These are phyloP conservation scores for Druceiella hillmani DNA, from an alignment of 2,888 invertebrate species.

Conservation along the genomic window DNA sequence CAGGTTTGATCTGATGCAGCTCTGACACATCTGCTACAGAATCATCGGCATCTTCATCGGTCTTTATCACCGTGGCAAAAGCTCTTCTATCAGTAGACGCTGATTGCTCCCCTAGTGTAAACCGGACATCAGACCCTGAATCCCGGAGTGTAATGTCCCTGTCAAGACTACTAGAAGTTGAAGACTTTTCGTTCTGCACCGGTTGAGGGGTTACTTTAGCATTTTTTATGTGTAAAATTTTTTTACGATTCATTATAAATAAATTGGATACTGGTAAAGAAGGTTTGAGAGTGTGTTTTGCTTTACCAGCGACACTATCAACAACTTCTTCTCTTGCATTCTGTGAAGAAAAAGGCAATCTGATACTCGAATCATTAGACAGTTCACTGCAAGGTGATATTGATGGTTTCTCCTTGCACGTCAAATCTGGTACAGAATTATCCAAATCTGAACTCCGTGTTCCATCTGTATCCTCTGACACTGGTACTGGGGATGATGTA, in stretches of 20 bases:
- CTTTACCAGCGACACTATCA: too few species aligned
- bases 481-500: slow-evolving; percentile 34
- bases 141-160: slow-evolving; percentile 32
- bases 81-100: too few species aligned
- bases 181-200: slow-evolving; percentile 18
- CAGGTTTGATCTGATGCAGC: too few species aligned
- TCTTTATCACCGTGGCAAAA: too few species aligned
- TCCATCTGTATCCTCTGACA: slow-evolving; percentile 34
- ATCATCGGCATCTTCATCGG: too few species aligned
- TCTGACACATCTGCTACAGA: too few species aligned
- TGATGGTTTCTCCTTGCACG: slow-evolving; percentile 49
- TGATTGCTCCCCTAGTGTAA: slow-evolving; percentile 8
- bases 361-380: too few species aligned
- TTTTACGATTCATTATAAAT: slow-evolving; percentile 44
- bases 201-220: slow-evolving; percentile 28
- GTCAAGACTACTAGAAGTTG: slow-evolving; percentile 27
- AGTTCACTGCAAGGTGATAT: slow-evolving; percentile 49
- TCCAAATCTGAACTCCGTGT: slow-evolving; percentile 43
- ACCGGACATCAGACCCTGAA: slow-evolving; percentile 4
- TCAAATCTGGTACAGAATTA: slow-evolving; percentile 42
- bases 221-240: slow-evolving; percentile 44
- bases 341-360: too few species aligned
- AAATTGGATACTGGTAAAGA: too few species aligned
- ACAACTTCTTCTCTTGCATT: too few species aligned
- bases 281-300: too few species aligned